Conservation (phyloP, 2,113 vertebrate species). For the Nibea albiflora region DNA sequence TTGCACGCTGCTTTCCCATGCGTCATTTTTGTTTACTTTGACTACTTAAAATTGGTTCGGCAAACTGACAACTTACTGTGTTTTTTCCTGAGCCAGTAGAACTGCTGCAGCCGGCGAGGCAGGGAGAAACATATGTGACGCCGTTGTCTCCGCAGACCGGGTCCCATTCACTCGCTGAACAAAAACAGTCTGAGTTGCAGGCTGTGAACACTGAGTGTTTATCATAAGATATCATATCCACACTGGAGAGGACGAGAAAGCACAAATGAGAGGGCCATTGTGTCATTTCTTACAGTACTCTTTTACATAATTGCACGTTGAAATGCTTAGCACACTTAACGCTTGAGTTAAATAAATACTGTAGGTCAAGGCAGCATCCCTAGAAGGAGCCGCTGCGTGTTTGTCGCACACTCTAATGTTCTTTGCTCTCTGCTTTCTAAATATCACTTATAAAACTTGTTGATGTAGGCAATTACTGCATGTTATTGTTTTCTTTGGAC, state of each 20-base stretch:
- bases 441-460: background rate
- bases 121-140: constrained; percentile 91
- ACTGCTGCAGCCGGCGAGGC: constrained; percentile 89
- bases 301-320: background rate
- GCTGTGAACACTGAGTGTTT: constrained; percentile 73
- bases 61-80: constrained; percentile 80
- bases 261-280: constrained; percentile 5
- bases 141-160: constrained; percentile 91
- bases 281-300: background rate
- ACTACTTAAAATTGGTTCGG: background rate
- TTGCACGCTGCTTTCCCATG: background rate
- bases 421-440: background rate
- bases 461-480: background rate
- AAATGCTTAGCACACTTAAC: background rate
- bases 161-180: constrained; percentile 88
- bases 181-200: constrained; percentile 88
- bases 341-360: background rate
- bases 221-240: constrained; percentile 62
- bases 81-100: constrained; percentile 85
- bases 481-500: background rate
- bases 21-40: background rate
- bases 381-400: background rate
- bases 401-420: too few species aligned
- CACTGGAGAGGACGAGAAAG: constrained; percentile 50
- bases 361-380: background rate